phyloP scores from a whole-genome alignment of 2,797 vertebrate genomes.

The Choloepus didactylus region DNA sequence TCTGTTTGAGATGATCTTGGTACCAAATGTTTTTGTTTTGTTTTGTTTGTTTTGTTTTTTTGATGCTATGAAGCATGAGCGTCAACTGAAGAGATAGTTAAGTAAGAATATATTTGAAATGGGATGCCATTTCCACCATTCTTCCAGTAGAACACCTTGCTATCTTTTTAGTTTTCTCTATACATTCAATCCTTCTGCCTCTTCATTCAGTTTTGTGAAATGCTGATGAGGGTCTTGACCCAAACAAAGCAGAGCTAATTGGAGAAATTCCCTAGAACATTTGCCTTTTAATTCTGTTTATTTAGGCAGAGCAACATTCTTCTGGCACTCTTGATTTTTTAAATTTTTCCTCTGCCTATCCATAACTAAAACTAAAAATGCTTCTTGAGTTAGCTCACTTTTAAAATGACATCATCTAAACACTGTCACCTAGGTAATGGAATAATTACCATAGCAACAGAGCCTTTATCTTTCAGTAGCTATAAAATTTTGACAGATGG shows the following conservation, averaged over 20 bases:
- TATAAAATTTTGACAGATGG: slow-evolving; percentile 86
- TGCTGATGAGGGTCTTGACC: slow-evolving; percentile 42
- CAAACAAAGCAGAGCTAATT: slow-evolving; percentile 38
- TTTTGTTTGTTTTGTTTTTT: not conserved
- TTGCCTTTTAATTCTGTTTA: not conserved
- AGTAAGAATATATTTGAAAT: slow-evolving; percentile 27
- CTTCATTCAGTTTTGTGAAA: not conserved
- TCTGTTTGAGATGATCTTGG: not conserved
- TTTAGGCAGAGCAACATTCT: not conserved
- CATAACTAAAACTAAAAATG: slow-evolving; percentile 79
- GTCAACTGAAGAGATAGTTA: slow-evolving; percentile 39
- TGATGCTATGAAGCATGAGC: not conserved
- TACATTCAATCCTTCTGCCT: not conserved
- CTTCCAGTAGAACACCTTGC: not conserved
- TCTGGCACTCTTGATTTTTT: slow-evolving; percentile 47
- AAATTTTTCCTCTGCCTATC: slow-evolving; percentile 40
- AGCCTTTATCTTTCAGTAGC: slow-evolving; percentile 86
- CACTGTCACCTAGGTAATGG: slow-evolving; percentile 89
- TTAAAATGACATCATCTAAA: slow-evolving; percentile 87
- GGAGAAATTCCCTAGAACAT: slow-evolving; percentile 10
- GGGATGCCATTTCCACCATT: not conserved
- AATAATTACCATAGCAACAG: slow-evolving; percentile 90
- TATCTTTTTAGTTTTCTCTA: not conserved
- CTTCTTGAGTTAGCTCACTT: slow-evolving; percentile 83
- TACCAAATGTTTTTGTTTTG: not conserved